Evolutionary conservation across 1,140 invertebrate genomes (phyloP), one percentile per base, ranked within the genome.

Genomic region (Drosophila pallidifrons): DNA sequence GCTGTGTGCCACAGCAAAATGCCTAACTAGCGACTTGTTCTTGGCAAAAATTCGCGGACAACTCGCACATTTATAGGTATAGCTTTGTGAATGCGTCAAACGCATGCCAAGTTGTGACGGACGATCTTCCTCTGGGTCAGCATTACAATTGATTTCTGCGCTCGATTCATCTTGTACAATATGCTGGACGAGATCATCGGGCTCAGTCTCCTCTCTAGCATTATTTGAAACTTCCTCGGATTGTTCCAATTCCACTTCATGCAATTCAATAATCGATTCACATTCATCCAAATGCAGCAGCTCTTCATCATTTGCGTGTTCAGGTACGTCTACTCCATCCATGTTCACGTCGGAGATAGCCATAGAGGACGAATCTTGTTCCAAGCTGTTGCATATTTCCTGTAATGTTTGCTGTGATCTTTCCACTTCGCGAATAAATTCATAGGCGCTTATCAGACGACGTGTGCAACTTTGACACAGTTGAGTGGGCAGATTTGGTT

Each of bases 11-110:
- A 52, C 10, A 6, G 66, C 49, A 58, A 70, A 61, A 47, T 91
- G 90, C 0, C 77, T 57, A 0, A 61, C 38, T 2, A 91, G 66
- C 0, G 90, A 85, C 15, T 77, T 66, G 28, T 64, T 70, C 46
- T 90, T 90, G 0, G 86, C 90, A 35, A 91, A 91, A 1, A 67
- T 67, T 10, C 80, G 70, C 5, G 78, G 75, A 59, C 90, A 91
- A n/a, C 57, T 60, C 1, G 38, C 38, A 28, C 90, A 90, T 45
- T 87, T 85, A 7, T 60, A 72, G 4, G 51, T 67, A 5, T 75
- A 79, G 28, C 64, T 78, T 41, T 75, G 68, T 0, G 68, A 79
- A 11, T 71, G 60, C 1, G 25, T 28, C 10, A 77, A 32, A 2
- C 79, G 72, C 54, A 70, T 79, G 5, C 75, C 77, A 2, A 88